Base-by-base conservation (phyloP, 2,113 vertebrate species). In the Hyperoodon ampullatus region DNA sequence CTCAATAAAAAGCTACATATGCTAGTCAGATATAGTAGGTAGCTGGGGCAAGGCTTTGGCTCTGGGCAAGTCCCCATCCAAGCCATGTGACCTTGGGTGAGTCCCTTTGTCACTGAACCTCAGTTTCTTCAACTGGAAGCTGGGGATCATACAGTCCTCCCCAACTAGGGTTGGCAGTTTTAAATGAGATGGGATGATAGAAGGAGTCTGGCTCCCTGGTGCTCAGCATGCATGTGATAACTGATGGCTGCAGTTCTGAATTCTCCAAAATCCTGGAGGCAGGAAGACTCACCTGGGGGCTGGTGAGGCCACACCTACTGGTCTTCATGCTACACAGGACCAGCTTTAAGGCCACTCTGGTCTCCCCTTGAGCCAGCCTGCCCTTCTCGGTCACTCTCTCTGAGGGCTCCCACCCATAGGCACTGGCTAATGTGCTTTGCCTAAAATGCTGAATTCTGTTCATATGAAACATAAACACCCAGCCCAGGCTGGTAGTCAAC, bases 391-490 rank as follows among this genome's bases (percentile, higher is more conserved):
- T 28, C 74, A 14, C 3, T 23, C 33, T 23, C 33, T 58, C 30
- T 47, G 53, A 47, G 71, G 16, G 35, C 30, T 28, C 7, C 63
- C 42, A 28, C 18, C n/a, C 53, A 66, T 4, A 47, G 65, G 65
- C 63, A n/a, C 12, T 68, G 16, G 65, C 50, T 70, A 55, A 80
- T 35, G 6, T 13, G 47, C 50, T 83, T 95, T 53, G 55, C 55
- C 66, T 33, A 42, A 93, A 92, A 50, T 63, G 47, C 26, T 42
- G 65, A 81, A 74, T 66, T 96, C 50, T 90, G 78, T 81, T 93
- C 71, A 44, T 26, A 53, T 60, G 75, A 92, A 94, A 88, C 75
- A 14, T 91, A 93, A 97, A 88, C 65, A 66, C 26, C 13, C 30
- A 16, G 55, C 4, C 53, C 72, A 68, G 75, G 83, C 65, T 77